Evolutionary conservation across 2,113 vertebrate genomes (phyloP).

Genomic region (Chloroceryle aenea): DNA sequence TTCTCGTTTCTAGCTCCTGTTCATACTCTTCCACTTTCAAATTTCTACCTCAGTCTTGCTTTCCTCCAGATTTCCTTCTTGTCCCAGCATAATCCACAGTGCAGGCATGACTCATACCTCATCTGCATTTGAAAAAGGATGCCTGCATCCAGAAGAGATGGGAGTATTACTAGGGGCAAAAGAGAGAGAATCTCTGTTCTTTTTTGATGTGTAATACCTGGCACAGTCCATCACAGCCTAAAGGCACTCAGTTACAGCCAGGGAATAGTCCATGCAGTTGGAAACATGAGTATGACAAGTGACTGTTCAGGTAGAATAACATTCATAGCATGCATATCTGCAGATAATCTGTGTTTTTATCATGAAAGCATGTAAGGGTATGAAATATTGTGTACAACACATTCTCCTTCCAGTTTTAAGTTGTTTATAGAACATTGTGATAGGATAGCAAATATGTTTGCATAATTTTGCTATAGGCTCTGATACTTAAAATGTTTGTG

Average conservation of each 20-base stretch:
- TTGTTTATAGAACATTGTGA: not conserved
- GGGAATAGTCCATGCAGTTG: not conserved
- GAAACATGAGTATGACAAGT: not conserved
- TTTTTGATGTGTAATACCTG: not conserved
- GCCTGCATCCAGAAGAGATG: not conserved
- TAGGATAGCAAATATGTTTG: not conserved
- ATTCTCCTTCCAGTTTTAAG: not conserved
- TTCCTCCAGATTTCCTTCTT: not conserved
- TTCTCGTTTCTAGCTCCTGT: not conserved
- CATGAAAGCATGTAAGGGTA: not conserved
- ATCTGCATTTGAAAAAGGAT: not conserved
- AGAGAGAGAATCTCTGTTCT: not conserved
- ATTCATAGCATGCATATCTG: not conserved
- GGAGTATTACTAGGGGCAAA: not conserved
- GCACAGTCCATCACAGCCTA: not conserved
- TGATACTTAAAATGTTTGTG: not conserved
- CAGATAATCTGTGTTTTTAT: not conserved
- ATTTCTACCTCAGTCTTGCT: not conserved
- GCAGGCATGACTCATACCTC: not conserved
- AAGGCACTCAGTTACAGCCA: not conserved
- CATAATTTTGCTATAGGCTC: not conserved
- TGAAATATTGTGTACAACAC: not conserved
- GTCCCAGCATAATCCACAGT: not conserved
- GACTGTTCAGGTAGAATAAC: not conserved
- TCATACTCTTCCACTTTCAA: not conserved